Percentiles rank a stretch among this genome's conserved stretches.
These are phyloP conservation scores for Ammospiza maritima DNA, from an alignment of 2,797 vertebrate genomes.

Conservation along the genomic window DNA sequence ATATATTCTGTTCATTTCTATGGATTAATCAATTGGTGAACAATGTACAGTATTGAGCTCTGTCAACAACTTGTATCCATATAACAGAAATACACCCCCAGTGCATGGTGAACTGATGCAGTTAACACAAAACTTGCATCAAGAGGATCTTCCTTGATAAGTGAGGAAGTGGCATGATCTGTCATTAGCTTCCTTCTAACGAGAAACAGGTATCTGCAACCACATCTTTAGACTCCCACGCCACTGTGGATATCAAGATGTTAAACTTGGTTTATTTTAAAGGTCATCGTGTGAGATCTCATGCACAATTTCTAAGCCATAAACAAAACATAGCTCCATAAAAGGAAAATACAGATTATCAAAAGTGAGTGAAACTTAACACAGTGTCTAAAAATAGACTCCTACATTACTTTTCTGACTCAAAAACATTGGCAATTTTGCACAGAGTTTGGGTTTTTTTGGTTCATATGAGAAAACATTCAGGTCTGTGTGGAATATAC, in stretches of 20 bases:
- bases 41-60: not conserved
- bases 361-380: conserved; percentile 51
- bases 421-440: conserved; percentile 15
- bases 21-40: not conserved
- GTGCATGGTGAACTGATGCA: not conserved
- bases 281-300: conserved; percentile 89
- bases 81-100: not conserved
- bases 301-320: conserved; percentile 73
- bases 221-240: conserved; percentile 90
- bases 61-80: not conserved
- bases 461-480: not conserved
- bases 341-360: conserved; percentile 53
- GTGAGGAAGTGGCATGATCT: conserved; percentile 72
- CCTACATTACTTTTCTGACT: not conserved
- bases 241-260: conserved; percentile 78
- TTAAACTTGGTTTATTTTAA: conserved; percentile 87
- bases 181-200: conserved; percentile 83
- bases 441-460: not conserved
- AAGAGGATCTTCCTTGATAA: conserved; percentile 53
- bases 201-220: conserved; percentile 89
- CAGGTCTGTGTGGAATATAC: not conserved
- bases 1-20: not conserved
- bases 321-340: conserved; percentile 67
- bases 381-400: conserved; percentile 44
- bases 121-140: not conserved